Evolutionary conservation across 2,797 vertebrate species (phyloP), one percentile per base, ranked within the genome.

Genomic region (Tangara arthus): DNA sequence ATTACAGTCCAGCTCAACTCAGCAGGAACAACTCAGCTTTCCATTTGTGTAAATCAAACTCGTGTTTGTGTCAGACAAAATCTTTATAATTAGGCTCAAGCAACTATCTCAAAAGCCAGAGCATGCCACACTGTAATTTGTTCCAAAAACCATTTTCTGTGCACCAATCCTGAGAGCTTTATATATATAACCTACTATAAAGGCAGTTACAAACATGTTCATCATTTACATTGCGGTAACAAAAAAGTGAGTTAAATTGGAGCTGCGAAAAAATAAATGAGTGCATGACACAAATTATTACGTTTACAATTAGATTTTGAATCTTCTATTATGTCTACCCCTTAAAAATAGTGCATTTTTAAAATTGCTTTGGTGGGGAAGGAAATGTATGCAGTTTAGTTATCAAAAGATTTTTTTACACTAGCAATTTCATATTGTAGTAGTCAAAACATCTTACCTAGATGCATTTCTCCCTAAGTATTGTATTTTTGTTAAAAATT

Each of bases 71-170:
- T 32, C 39, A 66, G 32, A 22, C 9, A 72, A 82, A 70, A 22
- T 37, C 52, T 50, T 65, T 16, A 72, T 42, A 63, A 21, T 49
- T 34, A 63, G 22, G 15, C 32, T 56, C 18, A 19, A n/a, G 41
- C 12, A 92, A 32, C 66, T 61, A 10, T 41, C 46, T 76, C 42
- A 63, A 91, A 82, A 68, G 3, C 12, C 47, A 50, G 41, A 64
- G 11, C 0, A 0, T 47, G 11, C 18, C 35, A n/a, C 2, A 3
- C 24, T 10, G 12, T 32, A 34, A 56, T 76, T 89, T 65, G 11
- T 52, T 28, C 87, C 30, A 89, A 46, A 46, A 59, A 37, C 1
- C 6, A 17, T 69, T 42, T 89, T 56, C 39, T 61, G 24, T 52
- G 35, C 22, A 21, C 44, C 28, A 61, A 42, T 28, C 64, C 75